phyloP scores from a whole-genome alignment of 2,797 vertebrate species.

The Pipistrellus pipistrellus region DNA sequence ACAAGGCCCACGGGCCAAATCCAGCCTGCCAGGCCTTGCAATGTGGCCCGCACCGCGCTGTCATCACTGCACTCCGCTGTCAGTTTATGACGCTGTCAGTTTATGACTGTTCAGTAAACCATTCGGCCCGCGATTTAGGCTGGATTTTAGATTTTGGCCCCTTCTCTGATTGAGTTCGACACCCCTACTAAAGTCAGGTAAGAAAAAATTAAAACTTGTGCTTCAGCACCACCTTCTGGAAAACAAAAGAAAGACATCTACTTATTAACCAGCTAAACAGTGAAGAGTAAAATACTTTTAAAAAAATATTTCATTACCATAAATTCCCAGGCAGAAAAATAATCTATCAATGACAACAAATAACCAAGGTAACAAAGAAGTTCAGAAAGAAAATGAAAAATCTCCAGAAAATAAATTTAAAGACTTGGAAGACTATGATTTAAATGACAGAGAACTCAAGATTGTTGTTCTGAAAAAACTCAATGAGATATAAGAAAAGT shows the following conservation, averaged over 20 bases:
- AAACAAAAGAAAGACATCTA: background rate
- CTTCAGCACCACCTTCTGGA: background rate
- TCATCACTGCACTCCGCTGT: no score
- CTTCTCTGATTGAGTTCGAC: no score
- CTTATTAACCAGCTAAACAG: background rate
- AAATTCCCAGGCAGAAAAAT: background rate
- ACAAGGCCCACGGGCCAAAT: no score
- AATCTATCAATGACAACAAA: background rate
- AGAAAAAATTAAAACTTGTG: background rate
- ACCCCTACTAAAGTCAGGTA: background rate
- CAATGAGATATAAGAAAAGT: background rate
- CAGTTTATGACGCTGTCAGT: no score
- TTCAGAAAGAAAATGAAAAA: background rate
- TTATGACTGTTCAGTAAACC: no score
- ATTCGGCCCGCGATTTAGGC: no score
- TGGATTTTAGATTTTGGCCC: no score
- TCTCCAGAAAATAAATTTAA: background rate
- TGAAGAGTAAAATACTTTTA: background rate
- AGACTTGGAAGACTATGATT: background rate
- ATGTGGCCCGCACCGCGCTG: no score
- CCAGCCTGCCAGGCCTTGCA: no score
- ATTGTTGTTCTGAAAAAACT: background rate
- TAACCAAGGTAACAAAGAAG: background rate
- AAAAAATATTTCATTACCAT: background rate
- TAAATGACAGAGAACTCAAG: background rate